phyloP scores from a whole-genome alignment of 2,797 vertebrate genomes.

The Ambastaia sidthimunki region DNA sequence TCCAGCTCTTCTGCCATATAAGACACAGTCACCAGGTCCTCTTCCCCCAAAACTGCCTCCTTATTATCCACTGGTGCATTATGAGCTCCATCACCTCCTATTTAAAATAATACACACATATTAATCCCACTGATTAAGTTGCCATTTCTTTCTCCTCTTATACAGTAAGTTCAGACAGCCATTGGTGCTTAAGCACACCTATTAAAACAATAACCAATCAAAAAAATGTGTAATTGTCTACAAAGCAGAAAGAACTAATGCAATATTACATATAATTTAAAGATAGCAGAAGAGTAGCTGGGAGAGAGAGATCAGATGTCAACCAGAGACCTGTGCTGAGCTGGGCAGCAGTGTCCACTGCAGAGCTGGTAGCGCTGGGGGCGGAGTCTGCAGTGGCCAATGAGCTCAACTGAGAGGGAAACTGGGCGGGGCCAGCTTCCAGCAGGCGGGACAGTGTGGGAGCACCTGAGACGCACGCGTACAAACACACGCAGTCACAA shows the following conservation, averaged over 20 bases:
- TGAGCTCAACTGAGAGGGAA: constrained; percentile 89
- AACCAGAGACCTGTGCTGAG: constrained; percentile 68
- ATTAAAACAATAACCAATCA: background rate
- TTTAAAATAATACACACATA: constrained; percentile 65
- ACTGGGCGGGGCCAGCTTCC: constrained; percentile 92
- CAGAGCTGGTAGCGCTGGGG: constrained; percentile 74
- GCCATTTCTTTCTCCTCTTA: background rate
- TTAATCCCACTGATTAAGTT: background rate
- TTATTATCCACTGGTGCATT: constrained; percentile 79
- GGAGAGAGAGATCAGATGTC: background rate
- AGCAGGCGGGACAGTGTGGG: constrained; percentile 97
- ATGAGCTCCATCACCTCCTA: constrained; percentile 76
- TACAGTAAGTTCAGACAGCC: background rate
- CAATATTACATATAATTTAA: background rate
- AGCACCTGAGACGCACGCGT: constrained; percentile 82
- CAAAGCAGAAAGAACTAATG: background rate
- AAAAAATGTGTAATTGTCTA: no score
- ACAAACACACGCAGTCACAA: constrained; percentile 67
- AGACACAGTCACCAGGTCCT: constrained; percentile 88
- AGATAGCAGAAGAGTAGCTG: background rate
- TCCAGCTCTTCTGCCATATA: constrained; percentile 94
- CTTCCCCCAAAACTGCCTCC: constrained; percentile 83
- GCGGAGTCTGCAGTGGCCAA: constrained; percentile 78
- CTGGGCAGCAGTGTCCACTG: constrained; percentile 75
- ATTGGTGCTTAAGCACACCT: background rate